Conservation (phyloP, 2,888 invertebrate genomes). For the Caenorhabditis sp. region DNA sequence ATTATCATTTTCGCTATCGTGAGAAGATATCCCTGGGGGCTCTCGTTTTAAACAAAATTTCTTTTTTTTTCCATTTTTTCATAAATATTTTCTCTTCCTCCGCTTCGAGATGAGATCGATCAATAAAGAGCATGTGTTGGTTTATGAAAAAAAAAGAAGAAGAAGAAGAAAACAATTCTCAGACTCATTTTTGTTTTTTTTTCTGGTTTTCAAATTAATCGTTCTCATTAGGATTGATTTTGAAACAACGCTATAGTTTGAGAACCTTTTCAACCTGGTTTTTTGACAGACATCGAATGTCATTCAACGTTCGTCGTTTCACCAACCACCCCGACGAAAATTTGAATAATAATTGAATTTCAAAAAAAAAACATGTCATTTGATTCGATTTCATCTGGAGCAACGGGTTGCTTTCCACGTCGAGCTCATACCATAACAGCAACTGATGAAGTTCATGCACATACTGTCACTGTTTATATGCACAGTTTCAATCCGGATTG, state of each 20-base stretch:
- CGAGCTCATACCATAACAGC: slow-evolving; percentile 62
- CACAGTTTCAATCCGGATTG: slow-evolving; percentile 66
- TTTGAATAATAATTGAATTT: no score
- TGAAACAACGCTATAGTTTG: no score
- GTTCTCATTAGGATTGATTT: background rate
- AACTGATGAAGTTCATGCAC: slow-evolving; percentile 57
- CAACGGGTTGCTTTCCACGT: slow-evolving; percentile 58
- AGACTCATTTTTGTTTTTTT: slow-evolving; percentile 1
- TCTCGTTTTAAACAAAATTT: background rate
- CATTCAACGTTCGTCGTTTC: no score
- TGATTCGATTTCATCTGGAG: slow-evolving; percentile 56
- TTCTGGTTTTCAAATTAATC: background rate
- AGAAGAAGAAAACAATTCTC: background rate
- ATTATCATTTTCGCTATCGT: background rate
- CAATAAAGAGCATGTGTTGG: slow-evolving; percentile 1
- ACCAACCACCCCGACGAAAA: no score
- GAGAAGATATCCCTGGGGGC: background rate
- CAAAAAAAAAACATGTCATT: slow-evolving; percentile 48
- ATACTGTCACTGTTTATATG: slow-evolving; percentile 61
- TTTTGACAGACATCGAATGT: background rate
- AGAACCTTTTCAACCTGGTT: no score
- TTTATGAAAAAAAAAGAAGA: background rate
- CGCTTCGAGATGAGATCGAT: background rate
- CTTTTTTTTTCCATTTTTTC: background rate
- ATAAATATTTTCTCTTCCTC: slow-evolving; percentile 1